Conservation (phyloP, 2,888 invertebrate genomes). For the Ametastegia equiseti region DNA sequence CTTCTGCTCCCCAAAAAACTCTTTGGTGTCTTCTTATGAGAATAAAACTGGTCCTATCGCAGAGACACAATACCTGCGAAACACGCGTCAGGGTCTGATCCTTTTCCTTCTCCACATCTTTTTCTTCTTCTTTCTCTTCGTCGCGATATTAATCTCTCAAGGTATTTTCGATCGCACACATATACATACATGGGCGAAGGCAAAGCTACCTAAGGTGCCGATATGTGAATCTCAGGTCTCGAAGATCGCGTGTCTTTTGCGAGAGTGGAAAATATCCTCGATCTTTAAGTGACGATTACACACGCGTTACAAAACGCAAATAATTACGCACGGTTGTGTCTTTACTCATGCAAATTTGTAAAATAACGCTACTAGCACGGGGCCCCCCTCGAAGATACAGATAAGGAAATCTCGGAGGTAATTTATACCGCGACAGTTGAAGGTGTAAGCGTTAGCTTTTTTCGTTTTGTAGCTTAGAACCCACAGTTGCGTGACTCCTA, state of each 20-base stretch:
- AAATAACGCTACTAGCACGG: neutral
- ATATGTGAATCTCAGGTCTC: neutral
- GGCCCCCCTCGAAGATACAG: neutral
- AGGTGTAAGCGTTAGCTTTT: neutral
- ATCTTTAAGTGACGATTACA: neutral
- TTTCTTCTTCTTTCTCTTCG: neutral
- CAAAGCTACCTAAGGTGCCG: neutral
- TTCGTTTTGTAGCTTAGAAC: slow-evolving; percentile 14
- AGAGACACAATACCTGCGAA: neutral
- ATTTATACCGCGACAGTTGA: slow-evolving; percentile 21
- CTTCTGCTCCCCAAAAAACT: neutral
- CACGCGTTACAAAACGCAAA: neutral
- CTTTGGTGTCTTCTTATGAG: neutral
- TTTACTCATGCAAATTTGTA: neutral
- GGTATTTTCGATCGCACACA: neutral
- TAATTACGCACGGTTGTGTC: neutral
- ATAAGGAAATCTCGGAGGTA: slow-evolving; percentile 27
- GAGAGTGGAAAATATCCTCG: neutral
- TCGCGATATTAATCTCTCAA: neutral
- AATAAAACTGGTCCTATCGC: neutral
- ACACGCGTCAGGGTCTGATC: slow-evolving; percentile 11
- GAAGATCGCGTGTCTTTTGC: neutral
- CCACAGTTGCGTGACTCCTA: slow-evolving; percentile 24
- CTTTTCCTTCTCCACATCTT: too few relatives aligned
- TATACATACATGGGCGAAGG: too few relatives aligned